Conservation (phyloP, 2,113 vertebrate genomes). For the Todiramphus saurophagus region DNA sequence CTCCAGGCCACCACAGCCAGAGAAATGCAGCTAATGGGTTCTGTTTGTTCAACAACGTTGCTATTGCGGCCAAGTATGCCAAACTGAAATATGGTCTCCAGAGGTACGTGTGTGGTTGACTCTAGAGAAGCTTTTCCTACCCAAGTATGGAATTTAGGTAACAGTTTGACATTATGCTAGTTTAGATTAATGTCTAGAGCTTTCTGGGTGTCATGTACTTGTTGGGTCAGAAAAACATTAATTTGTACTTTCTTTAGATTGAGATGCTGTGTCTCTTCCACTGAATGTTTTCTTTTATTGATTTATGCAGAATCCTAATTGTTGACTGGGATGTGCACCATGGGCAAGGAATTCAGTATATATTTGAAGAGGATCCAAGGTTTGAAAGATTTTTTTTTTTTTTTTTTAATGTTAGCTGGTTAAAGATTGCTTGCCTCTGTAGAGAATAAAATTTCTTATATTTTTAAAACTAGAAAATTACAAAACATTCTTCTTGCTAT, state of each 20-base stretch:
- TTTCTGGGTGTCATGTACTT: neutral
- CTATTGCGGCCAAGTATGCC: conserved; percentile 87
- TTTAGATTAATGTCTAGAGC: neutral
- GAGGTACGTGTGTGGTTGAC: conserved; percentile 74
- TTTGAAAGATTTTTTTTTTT: conserved; percentile 13
- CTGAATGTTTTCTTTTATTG: conserved; percentile 20
- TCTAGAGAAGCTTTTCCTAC: neutral
- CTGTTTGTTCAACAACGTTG: conserved; percentile 97
- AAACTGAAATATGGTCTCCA: conserved; percentile 79
- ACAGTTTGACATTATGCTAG: neutral
- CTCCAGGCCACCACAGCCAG: conserved; percentile 96
- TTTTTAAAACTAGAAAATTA: neutral
- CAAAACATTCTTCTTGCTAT: neutral
- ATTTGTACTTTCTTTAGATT: neutral
- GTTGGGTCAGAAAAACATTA: neutral
- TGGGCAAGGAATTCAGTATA: conserved; percentile 90
- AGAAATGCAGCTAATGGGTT: conserved; percentile 87
- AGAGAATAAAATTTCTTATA: neutral
- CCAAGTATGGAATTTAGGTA: neutral
- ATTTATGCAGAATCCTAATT: conserved; percentile 84
- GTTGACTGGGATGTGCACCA: conserved; percentile 98
- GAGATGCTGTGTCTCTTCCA: neutral
- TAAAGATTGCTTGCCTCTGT: neutral
- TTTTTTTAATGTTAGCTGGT: neutral
- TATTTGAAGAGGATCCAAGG: conserved; percentile 92